Conservation (phyloP, 2,113 vertebrate genomes). For the Campylorhamphus procurvoides region DNA sequence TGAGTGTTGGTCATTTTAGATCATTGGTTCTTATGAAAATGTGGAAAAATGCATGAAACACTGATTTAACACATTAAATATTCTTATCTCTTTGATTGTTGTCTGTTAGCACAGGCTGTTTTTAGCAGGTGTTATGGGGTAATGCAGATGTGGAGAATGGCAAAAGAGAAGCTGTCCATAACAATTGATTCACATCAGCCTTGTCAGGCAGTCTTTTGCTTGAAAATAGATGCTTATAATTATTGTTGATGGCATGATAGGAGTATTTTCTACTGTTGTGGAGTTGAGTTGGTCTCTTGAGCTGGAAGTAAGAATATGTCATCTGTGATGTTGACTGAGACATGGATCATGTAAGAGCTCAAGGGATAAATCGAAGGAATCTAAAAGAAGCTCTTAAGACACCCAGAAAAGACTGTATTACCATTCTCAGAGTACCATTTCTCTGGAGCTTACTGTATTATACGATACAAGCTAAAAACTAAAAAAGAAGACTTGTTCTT, state of each 20-base stretch:
- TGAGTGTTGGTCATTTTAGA: not conserved
- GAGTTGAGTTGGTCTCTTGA: not conserved
- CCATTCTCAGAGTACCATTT: not conserved
- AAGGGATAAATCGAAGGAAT: not conserved
- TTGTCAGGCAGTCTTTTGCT: not conserved
- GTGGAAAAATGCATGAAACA: not conserved
- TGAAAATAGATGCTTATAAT: constrained; percentile 14
- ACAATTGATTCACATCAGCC: not conserved
- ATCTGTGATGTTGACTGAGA: not conserved
- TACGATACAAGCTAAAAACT: not conserved
- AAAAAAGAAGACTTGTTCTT: not conserved
- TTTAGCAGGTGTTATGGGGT: not conserved
- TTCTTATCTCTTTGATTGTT: not conserved
- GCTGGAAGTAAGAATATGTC: not conserved
- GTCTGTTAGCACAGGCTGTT: not conserved
- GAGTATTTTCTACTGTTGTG: not conserved
- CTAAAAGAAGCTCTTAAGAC: not conserved
- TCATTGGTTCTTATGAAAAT: not conserved
- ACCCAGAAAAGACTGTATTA: not conserved
- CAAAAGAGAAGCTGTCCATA: not conserved
- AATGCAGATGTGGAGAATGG: not conserved
- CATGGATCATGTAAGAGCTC: not conserved
- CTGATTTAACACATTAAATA: not conserved
- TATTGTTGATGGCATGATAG: not conserved
- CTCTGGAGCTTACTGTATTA: not conserved